Evolutionary conservation across 2,888 invertebrate species (phyloP).

Genomic region (Gisinianus flammeolus): DNA sequence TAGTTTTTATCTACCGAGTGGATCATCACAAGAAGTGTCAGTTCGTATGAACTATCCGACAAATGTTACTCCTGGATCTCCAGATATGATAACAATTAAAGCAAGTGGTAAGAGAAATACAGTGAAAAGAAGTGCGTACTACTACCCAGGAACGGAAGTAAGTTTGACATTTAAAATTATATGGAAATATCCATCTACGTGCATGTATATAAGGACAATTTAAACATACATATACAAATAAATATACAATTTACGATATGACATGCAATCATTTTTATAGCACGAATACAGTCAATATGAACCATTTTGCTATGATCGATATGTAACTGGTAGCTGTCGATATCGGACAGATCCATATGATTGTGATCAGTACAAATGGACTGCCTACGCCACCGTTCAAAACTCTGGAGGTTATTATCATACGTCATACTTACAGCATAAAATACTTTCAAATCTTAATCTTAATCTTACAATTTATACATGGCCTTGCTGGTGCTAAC

Average conservation of each 20-base stretch:
- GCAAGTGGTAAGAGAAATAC: constrained; percentile 40
- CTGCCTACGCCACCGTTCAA: constrained; percentile 56
- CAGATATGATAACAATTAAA: constrained; percentile 41
- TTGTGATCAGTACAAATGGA: constrained; percentile 57
- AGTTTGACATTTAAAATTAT: neutral
- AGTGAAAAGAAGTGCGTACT: constrained; percentile 36
- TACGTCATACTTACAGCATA: neutral
- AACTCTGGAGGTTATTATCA: constrained; percentile 44
- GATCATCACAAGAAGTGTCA: constrained; percentile 33
- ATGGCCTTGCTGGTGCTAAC: neutral
- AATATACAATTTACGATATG: too few relatives aligned
- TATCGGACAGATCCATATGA: constrained; percentile 55
- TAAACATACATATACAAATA: too few relatives aligned
- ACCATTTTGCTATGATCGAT: constrained; percentile 54
- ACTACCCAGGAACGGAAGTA: constrained; percentile 32
- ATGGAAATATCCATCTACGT: neutral
- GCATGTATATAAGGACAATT: neutral
- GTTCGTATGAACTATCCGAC: constrained; percentile 34
- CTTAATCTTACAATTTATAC: neutral
- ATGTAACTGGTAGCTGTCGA: constrained; percentile 56
- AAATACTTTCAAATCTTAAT: neutral
- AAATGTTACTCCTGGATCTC: neutral
- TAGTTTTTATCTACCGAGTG: constrained; percentile 40
- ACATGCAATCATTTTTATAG: neutral
- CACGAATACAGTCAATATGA: constrained; percentile 22